Evolutionary conservation across 1,140 invertebrate genomes (phyloP).

Genomic region (Heliconius eleuchia): DNA sequence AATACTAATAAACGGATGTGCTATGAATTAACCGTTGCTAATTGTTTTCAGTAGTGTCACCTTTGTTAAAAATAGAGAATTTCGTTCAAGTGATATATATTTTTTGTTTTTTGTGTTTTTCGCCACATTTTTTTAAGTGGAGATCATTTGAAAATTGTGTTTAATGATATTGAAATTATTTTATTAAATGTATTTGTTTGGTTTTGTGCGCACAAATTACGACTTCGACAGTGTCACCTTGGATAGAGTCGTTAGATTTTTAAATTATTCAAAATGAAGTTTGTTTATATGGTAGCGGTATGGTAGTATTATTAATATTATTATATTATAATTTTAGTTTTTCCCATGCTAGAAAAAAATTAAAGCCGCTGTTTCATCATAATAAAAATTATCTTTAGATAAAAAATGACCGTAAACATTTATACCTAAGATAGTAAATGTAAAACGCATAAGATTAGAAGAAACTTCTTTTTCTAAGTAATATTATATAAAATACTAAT

Average conservation of each 20-base stretch:
- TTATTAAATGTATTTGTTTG: background rate
- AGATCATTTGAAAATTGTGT: background rate
- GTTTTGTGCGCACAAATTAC: too few relatives aligned
- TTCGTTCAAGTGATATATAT: slow-evolving; percentile 11
- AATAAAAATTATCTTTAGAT: slow-evolving; percentile 27
- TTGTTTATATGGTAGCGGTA: slow-evolving; percentile 1
- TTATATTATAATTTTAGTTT: background rate
- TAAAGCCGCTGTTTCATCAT: slow-evolving; percentile 17
- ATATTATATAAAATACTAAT: too few relatives aligned
- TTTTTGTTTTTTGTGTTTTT: background rate
- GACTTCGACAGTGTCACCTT: background rate
- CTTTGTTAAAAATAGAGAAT: slow-evolving; percentile 45
- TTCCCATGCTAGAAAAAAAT: background rate
- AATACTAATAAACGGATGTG: slow-evolving; percentile 44
- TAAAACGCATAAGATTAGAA: background rate
- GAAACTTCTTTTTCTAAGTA: too few relatives aligned
- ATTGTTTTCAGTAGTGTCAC: slow-evolving; percentile 33
- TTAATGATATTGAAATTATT: background rate
- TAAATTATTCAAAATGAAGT: slow-evolving; percentile 9
- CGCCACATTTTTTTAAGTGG: too few relatives aligned
- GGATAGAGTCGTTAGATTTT: background rate
- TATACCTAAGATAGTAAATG: background rate
- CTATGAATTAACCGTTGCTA: slow-evolving; percentile 46
- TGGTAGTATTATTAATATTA: background rate
- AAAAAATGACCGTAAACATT: slow-evolving; percentile 22